Evolutionary conservation across 2,113 vertebrate species (phyloP).

Genomic region (Ctenomys sociabilis): DNA sequence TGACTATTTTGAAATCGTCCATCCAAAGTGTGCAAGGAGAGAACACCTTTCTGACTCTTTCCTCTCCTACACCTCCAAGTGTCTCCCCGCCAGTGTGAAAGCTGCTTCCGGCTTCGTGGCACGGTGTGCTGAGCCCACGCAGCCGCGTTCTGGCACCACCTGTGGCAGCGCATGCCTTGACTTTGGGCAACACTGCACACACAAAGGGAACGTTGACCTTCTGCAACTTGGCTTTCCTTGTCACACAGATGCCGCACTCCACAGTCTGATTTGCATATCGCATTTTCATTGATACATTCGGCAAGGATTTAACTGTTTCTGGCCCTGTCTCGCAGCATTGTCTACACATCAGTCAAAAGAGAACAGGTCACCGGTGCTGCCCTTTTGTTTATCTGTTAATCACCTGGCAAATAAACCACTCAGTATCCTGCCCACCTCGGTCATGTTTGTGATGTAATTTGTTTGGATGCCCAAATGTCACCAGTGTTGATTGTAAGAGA

Average conservation of each 20-base stretch:
- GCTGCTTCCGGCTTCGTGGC: not conserved
- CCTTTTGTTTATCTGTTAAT: conserved; percentile 85
- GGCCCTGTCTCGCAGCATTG: conserved; percentile 79
- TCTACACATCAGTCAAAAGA: conserved; percentile 82
- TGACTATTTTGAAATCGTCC: not conserved
- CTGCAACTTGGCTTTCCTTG: not conserved
- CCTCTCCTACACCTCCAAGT: not conserved
- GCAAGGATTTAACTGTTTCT: conserved; percentile 84
- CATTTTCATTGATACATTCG: conserved; percentile 56
- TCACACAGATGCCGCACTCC: not conserved
- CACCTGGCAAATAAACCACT: conserved; percentile 88
- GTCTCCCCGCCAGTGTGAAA: rapidly evolving
- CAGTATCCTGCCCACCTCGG: conserved; percentile 87
- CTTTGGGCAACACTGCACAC: not conserved
- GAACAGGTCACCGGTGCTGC: conserved; percentile 80
- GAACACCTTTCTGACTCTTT: not conserved
- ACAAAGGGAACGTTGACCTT: not conserved
- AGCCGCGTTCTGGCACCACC: too few relatives aligned
- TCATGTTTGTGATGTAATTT: conserved; percentile 89
- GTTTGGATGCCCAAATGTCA: conserved; percentile 90
- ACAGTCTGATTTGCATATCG: not conserved
- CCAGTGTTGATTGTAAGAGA: conserved; percentile 88
- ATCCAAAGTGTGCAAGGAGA: not conserved
- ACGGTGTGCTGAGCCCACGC: rapidly evolving
- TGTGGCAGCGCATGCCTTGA: rapidly evolving